These are phyloP conservation scores for Lordiphosa andalusiaca DNA, from an alignment of 2,888 invertebrate species.

Conservation along the genomic window DNA sequence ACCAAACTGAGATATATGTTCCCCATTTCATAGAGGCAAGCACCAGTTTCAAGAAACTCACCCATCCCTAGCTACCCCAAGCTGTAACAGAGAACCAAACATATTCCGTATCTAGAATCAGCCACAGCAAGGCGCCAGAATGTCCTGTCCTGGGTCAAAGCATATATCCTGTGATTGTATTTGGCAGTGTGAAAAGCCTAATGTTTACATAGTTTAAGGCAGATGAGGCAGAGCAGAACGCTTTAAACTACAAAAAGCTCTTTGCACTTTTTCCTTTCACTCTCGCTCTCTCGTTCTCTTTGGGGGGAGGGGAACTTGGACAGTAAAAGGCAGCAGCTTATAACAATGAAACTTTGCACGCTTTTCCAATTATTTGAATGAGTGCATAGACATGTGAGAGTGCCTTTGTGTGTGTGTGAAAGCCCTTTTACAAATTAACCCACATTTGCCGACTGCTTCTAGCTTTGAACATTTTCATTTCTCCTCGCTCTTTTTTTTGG, in stretches of 20 bases:
- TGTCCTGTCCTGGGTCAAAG: constrained; percentile 32
- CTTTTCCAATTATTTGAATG: constrained; percentile 46
- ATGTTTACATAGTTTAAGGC: constrained; percentile 30
- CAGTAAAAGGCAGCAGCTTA: constrained; percentile 39
- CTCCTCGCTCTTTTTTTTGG: constrained; percentile 15
- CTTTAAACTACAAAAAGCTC: constrained; percentile 51
- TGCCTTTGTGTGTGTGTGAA: background rate
- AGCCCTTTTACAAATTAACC: constrained; percentile 59
- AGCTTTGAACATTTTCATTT: constrained; percentile 40
- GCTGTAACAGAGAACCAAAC: too few relatives aligned
- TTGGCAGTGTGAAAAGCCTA: constrained; percentile 22
- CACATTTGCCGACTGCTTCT: constrained; percentile 52
- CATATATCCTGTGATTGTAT: constrained; percentile 37
- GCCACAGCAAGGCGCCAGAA: constrained; percentile 29
- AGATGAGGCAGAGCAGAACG: constrained; percentile 43
- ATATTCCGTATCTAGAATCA: constrained; percentile 4
- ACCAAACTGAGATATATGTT: too few relatives aligned
- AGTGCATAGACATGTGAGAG: constrained; percentile 8
- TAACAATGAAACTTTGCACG: constrained; percentile 71
- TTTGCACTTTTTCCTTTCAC: constrained; percentile 22
- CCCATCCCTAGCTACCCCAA: too few relatives aligned
- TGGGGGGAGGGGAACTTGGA: constrained; percentile 44
- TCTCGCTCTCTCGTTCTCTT: constrained; percentile 2
- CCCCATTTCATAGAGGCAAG: too few relatives aligned
- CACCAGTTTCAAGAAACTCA: too few relatives aligned